A percentile compares a stretch with the other conserved stretches of the same genome.
phyloP scores from a whole-genome alignment of 2,888 invertebrate genomes.

The Heliconius ethilla region DNA sequence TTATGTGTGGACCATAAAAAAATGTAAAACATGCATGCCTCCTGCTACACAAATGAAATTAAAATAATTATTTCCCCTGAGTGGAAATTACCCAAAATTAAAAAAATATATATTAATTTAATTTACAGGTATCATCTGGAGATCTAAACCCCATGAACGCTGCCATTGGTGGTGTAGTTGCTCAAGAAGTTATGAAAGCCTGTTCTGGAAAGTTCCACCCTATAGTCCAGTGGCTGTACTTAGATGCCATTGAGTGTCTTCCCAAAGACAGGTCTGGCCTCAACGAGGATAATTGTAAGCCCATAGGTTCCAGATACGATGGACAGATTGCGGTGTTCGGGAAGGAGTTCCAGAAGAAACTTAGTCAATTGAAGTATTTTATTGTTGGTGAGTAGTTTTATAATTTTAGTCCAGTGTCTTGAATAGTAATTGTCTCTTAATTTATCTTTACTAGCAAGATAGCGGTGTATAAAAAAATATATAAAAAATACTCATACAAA shows the following conservation, averaged over 20 bases:
- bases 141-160: constrained; percentile 95
- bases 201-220: constrained; percentile 98
- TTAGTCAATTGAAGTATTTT: constrained; percentile 91
- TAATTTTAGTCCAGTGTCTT: background rate
- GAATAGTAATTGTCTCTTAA: background rate
- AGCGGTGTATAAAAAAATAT: no score
- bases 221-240: constrained; percentile 96
- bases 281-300: constrained; percentile 88
- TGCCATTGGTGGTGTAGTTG: constrained; percentile 96
- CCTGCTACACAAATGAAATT: no score
- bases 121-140: constrained; percentile 84
- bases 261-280: constrained; percentile 85
- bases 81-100: no score
- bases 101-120: background rate
- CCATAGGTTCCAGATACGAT: constrained; percentile 89
- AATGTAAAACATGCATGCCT: no score
- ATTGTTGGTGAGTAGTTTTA: constrained; percentile 80
- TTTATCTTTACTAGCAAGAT: background rate
- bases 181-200: constrained; percentile 99
- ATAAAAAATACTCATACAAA: no score
- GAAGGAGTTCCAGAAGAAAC: constrained; percentile 91
- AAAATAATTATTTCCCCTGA: no score
- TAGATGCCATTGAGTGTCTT: constrained; percentile 97
- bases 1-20: no score
- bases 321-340: constrained; percentile 97